Evolutionary conservation across 2,888 invertebrate genomes (phyloP).

Genomic region (Acronicta aceris): DNA sequence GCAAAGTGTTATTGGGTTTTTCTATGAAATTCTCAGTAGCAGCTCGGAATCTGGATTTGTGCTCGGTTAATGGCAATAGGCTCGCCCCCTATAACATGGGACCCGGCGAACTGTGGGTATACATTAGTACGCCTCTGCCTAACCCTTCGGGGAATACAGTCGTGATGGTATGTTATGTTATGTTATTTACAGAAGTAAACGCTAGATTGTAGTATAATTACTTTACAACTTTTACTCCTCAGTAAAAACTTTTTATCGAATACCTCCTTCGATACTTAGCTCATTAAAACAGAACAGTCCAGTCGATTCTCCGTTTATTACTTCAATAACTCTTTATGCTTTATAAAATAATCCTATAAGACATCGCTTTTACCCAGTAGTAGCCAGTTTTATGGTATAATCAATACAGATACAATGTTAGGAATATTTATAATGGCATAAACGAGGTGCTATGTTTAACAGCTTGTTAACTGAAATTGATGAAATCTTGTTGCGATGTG

Average conservation of each 20-base stretch:
- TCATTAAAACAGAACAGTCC: conserved; percentile 24
- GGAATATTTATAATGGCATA: conserved; percentile 25
- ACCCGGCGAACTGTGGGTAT: too few relatives aligned
- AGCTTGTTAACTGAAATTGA: conserved; percentile 16
- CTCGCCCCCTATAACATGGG: too few relatives aligned
- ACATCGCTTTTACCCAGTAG: conserved; percentile 18
- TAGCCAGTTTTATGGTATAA: conserved; percentile 25
- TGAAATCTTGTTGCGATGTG: conserved; percentile 11
- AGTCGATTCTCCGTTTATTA: conserved; percentile 37
- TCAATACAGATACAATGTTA: conserved; percentile 41
- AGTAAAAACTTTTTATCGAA: conserved; percentile 6
- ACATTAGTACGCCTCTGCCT: too few relatives aligned
- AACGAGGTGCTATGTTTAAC: conserved; percentile 16
- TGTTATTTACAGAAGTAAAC: too few relatives aligned
- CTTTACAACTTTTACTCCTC: conserved; percentile 1
- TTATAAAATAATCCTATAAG: conserved; percentile 24
- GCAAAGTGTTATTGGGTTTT: too few relatives aligned
- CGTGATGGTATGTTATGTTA: too few relatives aligned
- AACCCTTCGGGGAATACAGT: too few relatives aligned
- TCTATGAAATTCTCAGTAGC: too few relatives aligned
- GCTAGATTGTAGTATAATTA: not conserved
- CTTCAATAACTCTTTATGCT: conserved; percentile 27
- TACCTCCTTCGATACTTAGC: conserved; percentile 9
- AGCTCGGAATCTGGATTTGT: too few relatives aligned
- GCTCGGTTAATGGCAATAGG: too few relatives aligned